Conservation (phyloP, 2,888 invertebrate species). For the Coenonympha glycerion region DNA sequence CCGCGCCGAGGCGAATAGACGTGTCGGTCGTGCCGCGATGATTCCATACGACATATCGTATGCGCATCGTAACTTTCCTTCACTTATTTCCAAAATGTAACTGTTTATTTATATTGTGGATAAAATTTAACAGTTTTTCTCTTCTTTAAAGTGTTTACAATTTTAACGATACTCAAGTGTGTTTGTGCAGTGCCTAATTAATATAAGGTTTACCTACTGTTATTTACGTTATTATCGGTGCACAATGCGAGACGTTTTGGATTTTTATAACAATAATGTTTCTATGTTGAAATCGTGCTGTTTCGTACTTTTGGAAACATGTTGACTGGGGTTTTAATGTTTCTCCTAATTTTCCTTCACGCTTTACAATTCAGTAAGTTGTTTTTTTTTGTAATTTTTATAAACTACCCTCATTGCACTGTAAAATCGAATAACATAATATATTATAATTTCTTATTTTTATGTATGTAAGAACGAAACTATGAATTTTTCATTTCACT, state of each 20-base stretch:
- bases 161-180: slow-evolving; percentile 28
- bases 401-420: slow-evolving; percentile 6
- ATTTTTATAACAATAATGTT: slow-evolving; percentile 37
- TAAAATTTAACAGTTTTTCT: slow-evolving; percentile 45
- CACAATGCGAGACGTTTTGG: slow-evolving; percentile 63
- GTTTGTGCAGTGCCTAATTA: slow-evolving; percentile 45
- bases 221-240: slow-evolving; percentile 39
- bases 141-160: slow-evolving; percentile 32
- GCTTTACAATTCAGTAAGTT: slow-evolving; percentile 55
- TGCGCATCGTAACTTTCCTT: slow-evolving; percentile 32
- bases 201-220: slow-evolving; percentile 37
- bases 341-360: slow-evolving; percentile 49
- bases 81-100: slow-evolving; percentile 36
- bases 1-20: slow-evolving; percentile 41
- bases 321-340: slow-evolving; percentile 61
- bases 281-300: slow-evolving; percentile 49
- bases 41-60: slow-evolving; percentile 36
- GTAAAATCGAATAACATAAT: too few relatives aligned
- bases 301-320: slow-evolving; percentile 57
- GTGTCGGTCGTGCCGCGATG: slow-evolving; percentile 49
- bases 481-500: too few relatives aligned
- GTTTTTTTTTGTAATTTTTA: slow-evolving; percentile 6
- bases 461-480: too few relatives aligned
- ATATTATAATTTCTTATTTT: too few relatives aligned
- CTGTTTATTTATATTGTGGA: slow-evolving; percentile 42